Conservation (phyloP, 2,888 invertebrate genomes). For the Graphium colonna region DNA sequence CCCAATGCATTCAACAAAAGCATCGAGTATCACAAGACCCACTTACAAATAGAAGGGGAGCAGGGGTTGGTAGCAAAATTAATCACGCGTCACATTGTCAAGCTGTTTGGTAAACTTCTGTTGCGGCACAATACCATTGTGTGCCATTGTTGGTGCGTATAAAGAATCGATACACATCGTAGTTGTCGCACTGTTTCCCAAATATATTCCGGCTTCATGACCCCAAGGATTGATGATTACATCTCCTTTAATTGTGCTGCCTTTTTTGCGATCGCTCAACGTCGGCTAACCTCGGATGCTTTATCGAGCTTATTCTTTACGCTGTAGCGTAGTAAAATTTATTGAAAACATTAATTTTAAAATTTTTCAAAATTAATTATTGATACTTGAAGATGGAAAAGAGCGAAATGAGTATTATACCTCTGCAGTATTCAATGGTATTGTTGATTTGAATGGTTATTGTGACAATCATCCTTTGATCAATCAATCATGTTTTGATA, state of each 20-base stretch:
- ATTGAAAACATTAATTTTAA: conserved; percentile 9
- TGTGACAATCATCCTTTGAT: too few relatives aligned
- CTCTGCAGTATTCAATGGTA: too few relatives aligned
- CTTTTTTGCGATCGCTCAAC: conserved; percentile 15
- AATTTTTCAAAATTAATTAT: too few relatives aligned
- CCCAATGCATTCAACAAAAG: conserved; percentile 19
- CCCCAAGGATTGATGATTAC: conserved; percentile 49
- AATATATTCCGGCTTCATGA: conserved; percentile 48
- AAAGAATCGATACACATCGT: conserved; percentile 35
- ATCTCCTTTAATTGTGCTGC: conserved; percentile 40
- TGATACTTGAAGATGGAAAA: too few relatives aligned
- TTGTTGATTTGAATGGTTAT: too few relatives aligned
- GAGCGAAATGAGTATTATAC: too few relatives aligned
- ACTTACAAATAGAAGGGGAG: conserved; percentile 45
- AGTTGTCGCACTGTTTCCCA: conserved; percentile 38
- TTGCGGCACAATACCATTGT: conserved; percentile 51
- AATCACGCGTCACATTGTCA: conserved; percentile 66
- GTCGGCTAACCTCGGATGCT: conserved; percentile 9
- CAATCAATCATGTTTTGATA: too few relatives aligned
- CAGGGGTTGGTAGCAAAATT: conserved; percentile 54
- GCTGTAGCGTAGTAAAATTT: conserved; percentile 1
- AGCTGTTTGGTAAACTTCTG: conserved; percentile 68
- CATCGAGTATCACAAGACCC: conserved; percentile 41
- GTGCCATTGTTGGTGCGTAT: conserved; percentile 40
- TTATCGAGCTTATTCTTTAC: not conserved